Conservation (phyloP, 2,888 invertebrate species). For the Agelastica alni region DNA sequence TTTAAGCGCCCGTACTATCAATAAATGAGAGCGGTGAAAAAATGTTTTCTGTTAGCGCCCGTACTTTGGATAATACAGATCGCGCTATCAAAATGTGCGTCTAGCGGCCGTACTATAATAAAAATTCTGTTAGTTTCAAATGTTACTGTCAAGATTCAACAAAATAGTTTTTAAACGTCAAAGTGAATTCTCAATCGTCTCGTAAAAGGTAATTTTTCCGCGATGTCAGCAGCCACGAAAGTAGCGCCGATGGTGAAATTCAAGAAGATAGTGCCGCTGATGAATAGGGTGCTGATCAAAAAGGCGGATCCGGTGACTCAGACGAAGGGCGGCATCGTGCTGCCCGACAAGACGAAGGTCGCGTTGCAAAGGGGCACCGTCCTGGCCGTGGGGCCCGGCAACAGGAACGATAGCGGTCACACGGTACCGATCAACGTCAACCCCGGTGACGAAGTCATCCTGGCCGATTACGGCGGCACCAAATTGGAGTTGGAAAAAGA, state of each 20-base stretch:
- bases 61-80: too few relatives aligned
- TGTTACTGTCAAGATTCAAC: neutral
- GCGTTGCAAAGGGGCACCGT: constrained; percentile 40
- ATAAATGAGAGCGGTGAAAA: neutral
- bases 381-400: constrained; percentile 46
- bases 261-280: constrained; percentile 41
- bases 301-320: constrained; percentile 37
- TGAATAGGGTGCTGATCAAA: constrained; percentile 45
- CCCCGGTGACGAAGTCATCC: constrained; percentile 88
- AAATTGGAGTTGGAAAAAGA: constrained; percentile 87
- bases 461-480: constrained; percentile 97
- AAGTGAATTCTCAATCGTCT: neutral
- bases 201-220: neutral
- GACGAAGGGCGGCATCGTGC: constrained; percentile 44
- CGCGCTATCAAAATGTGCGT: too few relatives aligned
- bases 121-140: too few relatives aligned
- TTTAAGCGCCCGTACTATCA: neutral
- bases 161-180: neutral
- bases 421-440: constrained; percentile 61
- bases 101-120: too few relatives aligned
- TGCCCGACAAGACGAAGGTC: constrained; percentile 40
- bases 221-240: constrained; percentile 15
- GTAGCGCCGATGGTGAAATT: constrained; percentile 30
- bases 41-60: too few relatives aligned
- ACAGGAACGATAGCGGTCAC: constrained; percentile 65